Percentiles rank a stretch among this genome's conserved stretches.
phyloP scores from a whole-genome alignment of 2,797 vertebrate species.

The Harpia harpyja region DNA sequence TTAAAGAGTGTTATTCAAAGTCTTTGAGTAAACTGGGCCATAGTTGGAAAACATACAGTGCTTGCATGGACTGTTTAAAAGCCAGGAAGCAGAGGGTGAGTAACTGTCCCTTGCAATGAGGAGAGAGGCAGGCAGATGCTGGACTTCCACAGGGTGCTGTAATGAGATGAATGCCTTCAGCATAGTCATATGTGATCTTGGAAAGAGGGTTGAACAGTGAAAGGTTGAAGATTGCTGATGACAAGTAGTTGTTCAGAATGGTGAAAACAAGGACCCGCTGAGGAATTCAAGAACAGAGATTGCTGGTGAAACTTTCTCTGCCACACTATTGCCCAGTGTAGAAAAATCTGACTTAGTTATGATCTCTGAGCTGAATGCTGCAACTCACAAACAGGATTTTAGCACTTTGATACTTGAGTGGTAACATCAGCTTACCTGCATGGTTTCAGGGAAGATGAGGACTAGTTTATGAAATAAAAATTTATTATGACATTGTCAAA shows the following conservation, averaged over 20 bases:
- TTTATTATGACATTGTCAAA: not conserved
- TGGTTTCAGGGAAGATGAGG: not conserved
- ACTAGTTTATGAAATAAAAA: not conserved
- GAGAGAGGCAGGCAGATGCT: not conserved
- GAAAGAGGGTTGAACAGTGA: not conserved
- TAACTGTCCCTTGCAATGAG: not conserved
- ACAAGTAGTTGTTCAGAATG: not conserved
- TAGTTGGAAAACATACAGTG: not conserved
- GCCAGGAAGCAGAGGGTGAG: not conserved
- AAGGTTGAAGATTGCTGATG: not conserved
- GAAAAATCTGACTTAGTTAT: not conserved
- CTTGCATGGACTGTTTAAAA: not conserved
- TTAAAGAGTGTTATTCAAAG: not conserved
- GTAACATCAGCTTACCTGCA: not conserved
- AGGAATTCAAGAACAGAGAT: not conserved
- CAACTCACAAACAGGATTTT: not conserved
- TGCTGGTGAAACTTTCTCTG: not conserved
- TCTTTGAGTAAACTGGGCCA: not conserved
- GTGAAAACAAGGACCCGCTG: not conserved
- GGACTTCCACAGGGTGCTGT: not conserved
- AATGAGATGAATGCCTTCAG: not conserved
- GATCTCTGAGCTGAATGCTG: not conserved
- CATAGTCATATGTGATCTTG: not conserved
- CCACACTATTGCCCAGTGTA: rapidly evolving
- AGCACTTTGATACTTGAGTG: not conserved